These are phyloP conservation scores for Aurelia coerulea DNA, from an alignment of 30 jellyfish, hydroid and myxozoan species.

Conservation along the genomic window DNA sequence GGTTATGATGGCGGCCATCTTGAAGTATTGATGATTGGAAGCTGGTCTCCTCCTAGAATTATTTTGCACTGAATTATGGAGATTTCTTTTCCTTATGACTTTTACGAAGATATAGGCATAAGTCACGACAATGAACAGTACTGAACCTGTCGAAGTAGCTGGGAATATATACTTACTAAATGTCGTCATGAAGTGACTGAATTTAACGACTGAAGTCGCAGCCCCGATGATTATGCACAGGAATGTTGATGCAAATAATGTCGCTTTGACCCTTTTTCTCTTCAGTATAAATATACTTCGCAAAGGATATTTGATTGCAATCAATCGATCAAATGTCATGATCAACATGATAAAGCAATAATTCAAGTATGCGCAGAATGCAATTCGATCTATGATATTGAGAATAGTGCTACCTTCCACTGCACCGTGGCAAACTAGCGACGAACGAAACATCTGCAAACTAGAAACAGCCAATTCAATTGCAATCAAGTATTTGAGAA, in stretches of 20 bases:
- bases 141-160: not conserved
- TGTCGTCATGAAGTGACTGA: not conserved
- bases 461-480: not conserved
- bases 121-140: not conserved
- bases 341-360: not conserved
- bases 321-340: not conserved
- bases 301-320: not conserved
- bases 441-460: not conserved
- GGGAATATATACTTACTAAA: not conserved
- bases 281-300: not conserved
- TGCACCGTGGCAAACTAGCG: not conserved
- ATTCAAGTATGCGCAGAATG: not conserved
- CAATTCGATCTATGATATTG: too few species aligned
- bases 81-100: not conserved
- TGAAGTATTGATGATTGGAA: not conserved
- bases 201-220: not conserved
- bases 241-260: not conserved
- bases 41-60: not conserved
- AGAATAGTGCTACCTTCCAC: not conserved
- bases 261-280: not conserved
- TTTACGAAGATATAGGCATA: not conserved
- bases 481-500: not conserved
- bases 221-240: not conserved
- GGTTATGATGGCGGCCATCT: conserved; percentile 3
- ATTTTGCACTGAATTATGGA: not conserved